Evolutionary conservation across 2,797 vertebrate genomes (phyloP).

Genomic region (Podargus strigoides): DNA sequence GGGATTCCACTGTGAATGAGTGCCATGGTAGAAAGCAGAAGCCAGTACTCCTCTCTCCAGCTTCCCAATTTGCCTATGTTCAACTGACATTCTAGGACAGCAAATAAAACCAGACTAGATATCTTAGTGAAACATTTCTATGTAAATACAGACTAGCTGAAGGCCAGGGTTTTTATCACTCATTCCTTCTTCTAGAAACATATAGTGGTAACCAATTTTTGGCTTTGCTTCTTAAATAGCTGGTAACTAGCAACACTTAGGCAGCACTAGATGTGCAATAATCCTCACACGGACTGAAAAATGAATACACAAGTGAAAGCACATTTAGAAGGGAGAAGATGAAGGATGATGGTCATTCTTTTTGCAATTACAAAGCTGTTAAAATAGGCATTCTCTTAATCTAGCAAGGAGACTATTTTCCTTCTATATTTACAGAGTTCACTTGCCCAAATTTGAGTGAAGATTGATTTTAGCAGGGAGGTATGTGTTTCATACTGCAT

Average conservation of each 20-base stretch:
- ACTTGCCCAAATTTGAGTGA: neutral
- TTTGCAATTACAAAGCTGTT: neutral
- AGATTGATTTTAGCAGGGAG: neutral
- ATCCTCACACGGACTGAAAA: neutral
- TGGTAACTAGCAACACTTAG: neutral
- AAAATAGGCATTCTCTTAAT: neutral
- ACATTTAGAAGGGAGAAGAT: neutral
- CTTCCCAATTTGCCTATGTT: neutral
- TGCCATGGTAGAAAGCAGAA: neutral
- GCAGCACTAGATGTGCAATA: neutral
- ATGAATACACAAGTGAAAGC: neutral
- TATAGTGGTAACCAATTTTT: neutral
- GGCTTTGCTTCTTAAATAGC: neutral
- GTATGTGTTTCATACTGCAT: neutral
- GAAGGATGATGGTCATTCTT: neutral
- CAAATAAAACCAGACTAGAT: neutral
- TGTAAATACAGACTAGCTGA: neutral
- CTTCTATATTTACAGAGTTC: neutral
- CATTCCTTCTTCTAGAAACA: neutral
- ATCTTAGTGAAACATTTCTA: neutral
- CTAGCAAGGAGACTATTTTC: neutral
- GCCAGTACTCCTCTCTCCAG: neutral
- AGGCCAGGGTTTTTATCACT: neutral
- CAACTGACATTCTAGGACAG: neutral
- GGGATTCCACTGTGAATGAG: neutral